These are phyloP conservation scores for Adelphocoris suturalis DNA, from an alignment of 2,888 invertebrate genomes.

Conservation along the genomic window DNA sequence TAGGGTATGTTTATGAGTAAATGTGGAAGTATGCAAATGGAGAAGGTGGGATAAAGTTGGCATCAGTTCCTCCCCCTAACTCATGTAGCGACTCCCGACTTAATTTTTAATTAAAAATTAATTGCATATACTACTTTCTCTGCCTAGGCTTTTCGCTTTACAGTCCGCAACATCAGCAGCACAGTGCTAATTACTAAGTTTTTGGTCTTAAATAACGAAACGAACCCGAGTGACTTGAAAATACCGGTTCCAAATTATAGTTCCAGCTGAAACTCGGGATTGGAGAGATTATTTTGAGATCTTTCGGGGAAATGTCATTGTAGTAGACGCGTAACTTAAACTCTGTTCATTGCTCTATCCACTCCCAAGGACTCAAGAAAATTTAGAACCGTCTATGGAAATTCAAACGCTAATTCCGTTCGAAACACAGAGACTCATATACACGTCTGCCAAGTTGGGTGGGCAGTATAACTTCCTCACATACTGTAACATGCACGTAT, in stretches of 20 bases:
- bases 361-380: too few species aligned
- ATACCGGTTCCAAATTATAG: neutral
- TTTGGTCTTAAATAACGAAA: conserved; percentile 18
- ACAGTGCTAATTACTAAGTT: conserved; percentile 47
- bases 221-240: neutral
- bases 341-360: too few species aligned
- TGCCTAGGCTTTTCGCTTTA: neutral
- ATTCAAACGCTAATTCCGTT: too few species aligned
- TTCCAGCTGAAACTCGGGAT: neutral
- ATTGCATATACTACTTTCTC: conserved; percentile 40
- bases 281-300: neutral
- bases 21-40: conserved; percentile 13
- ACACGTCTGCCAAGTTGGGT: too few species aligned
- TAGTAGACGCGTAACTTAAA: too few species aligned
- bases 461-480: too few species aligned
- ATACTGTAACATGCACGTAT: too few species aligned
- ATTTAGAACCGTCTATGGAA: too few species aligned
- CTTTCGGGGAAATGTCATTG: too few species aligned
- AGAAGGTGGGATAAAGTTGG: neutral
- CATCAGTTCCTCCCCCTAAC: neutral
- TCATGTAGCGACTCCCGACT: conserved; percentile 19
- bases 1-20: neutral
- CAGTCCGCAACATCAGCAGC: neutral
- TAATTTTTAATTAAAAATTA: conserved; percentile 59
- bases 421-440: too few species aligned